These are phyloP conservation scores for Zeus faber DNA, from an alignment of 2,113 vertebrate species.

Conservation along the genomic window DNA sequence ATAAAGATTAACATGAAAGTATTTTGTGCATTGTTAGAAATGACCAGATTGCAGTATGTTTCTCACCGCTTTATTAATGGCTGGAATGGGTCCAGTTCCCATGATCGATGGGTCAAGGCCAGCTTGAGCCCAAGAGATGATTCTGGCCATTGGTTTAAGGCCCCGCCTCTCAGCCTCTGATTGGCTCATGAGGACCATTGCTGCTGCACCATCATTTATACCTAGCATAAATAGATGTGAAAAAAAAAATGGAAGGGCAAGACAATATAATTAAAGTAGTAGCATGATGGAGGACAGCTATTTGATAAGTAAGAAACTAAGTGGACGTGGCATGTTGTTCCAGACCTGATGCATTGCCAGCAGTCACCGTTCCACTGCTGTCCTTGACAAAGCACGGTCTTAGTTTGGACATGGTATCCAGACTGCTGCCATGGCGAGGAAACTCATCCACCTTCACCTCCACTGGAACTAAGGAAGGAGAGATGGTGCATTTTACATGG, in stretches of 20 bases:
- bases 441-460: constrained; percentile 89
- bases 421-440: constrained; percentile 86
- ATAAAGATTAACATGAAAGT: background rate
- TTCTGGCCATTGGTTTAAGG: constrained; percentile 81
- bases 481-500: background rate
- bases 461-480: constrained; percentile 77
- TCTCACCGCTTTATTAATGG: constrained; percentile 93
- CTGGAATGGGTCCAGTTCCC: constrained; percentile 89
- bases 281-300: constrained; percentile 5
- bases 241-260: background rate
- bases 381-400: constrained; percentile 89
- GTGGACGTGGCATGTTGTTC: background rate
- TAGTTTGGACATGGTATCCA: constrained; percentile 83
- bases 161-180: constrained; percentile 82
- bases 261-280: background rate
- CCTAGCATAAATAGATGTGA: constrained; percentile 73
- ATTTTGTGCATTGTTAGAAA: background rate
- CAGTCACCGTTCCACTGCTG: constrained; percentile 86
- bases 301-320: background rate
- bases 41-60: background rate
- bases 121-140: constrained; percentile 88
- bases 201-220: constrained; percentile 93
- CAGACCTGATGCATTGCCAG: constrained; percentile 93
- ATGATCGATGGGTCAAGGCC: constrained; percentile 92
- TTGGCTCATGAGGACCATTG: constrained; percentile 89